Evolutionary conservation across 2,797 vertebrate species (phyloP).

Genomic region (Gymnoscopelus microlampas): DNA sequence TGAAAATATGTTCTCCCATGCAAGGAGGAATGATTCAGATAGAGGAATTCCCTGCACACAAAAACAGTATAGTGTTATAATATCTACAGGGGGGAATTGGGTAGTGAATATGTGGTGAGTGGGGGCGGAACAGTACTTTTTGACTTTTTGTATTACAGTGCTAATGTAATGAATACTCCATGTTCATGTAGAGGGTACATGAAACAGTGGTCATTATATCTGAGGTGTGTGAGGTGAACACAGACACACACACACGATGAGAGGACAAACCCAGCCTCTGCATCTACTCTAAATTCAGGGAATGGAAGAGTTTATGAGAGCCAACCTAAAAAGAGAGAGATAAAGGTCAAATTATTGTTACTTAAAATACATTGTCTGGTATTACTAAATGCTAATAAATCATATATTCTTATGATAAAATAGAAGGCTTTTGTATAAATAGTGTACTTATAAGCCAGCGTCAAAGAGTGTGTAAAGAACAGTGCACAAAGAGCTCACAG

Average conservation of each 20-base stretch:
- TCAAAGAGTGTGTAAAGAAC: slow-evolving; percentile 52
- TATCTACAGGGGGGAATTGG: slow-evolving; percentile 44
- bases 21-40: slow-evolving; percentile 47
- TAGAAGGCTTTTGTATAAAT: neutral
- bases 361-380: neutral
- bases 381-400: neutral
- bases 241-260: slow-evolving; percentile 46
- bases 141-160: slow-evolving; percentile 37
- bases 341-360: slow-evolving; percentile 21
- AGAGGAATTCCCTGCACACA: slow-evolving; percentile 54
- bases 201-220: slow-evolving; percentile 62
- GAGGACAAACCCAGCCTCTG: slow-evolving; percentile 40
- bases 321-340: slow-evolving; percentile 61
- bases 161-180: slow-evolving; percentile 4
- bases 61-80: slow-evolving; percentile 50
- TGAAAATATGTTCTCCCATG: slow-evolving; percentile 65
- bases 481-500: slow-evolving; percentile 51
- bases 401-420: neutral
- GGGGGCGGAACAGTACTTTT: slow-evolving; percentile 20
- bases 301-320: slow-evolving; percentile 53
- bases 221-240: slow-evolving; percentile 46
- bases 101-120: slow-evolving; percentile 36
- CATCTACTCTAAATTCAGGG: slow-evolving; percentile 38
- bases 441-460: slow-evolving; percentile 58
- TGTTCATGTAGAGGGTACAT: slow-evolving; percentile 51